Evolutionary conservation across 1,140 invertebrate genomes (phyloP).

Genomic region (Drosophila pallidifrons): DNA sequence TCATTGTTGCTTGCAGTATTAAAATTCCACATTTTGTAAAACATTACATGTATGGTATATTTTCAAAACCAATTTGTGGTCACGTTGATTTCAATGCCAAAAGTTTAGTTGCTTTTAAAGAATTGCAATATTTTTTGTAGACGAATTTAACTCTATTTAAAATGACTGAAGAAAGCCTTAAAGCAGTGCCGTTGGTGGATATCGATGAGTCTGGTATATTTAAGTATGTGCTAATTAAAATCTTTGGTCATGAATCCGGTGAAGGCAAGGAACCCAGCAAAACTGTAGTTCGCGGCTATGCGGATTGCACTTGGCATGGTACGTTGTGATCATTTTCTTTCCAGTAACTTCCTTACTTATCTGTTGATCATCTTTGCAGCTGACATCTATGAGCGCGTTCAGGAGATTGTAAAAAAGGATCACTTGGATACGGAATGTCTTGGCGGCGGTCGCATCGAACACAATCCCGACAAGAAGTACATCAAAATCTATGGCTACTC

Average conservation of each 20-base stretch:
- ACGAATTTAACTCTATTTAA: constrained; percentile 46
- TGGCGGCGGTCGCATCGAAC: constrained; percentile 92
- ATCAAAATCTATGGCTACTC: constrained; percentile 92
- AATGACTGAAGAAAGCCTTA: constrained; percentile 74
- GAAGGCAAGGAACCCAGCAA: constrained; percentile 85
- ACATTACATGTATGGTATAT: background rate
- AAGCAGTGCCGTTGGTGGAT: constrained; percentile 89
- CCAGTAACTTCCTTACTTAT: background rate
- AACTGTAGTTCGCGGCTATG: constrained; percentile 90
- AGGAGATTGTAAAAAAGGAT: constrained; percentile 60
- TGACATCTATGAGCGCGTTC: constrained; percentile 88
- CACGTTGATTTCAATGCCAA: background rate
- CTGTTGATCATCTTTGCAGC: constrained; percentile 78
- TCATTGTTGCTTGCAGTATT: background rate
- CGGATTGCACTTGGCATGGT: constrained; percentile 89
- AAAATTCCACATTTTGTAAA: background rate
- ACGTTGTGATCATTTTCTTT: constrained; percentile 61
- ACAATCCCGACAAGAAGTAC: constrained; percentile 87
- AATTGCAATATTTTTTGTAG: background rate
- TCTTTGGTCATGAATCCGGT: constrained; percentile 85
- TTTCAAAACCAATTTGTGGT: background rate
- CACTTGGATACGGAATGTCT: constrained; percentile 89
- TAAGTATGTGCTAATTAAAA: constrained; percentile 94
- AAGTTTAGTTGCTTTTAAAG: background rate
- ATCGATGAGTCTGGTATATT: constrained; percentile 93